Evolutionary conservation across 2,797 vertebrate species (phyloP).

Genomic region (Crocidura indochinensis): DNA sequence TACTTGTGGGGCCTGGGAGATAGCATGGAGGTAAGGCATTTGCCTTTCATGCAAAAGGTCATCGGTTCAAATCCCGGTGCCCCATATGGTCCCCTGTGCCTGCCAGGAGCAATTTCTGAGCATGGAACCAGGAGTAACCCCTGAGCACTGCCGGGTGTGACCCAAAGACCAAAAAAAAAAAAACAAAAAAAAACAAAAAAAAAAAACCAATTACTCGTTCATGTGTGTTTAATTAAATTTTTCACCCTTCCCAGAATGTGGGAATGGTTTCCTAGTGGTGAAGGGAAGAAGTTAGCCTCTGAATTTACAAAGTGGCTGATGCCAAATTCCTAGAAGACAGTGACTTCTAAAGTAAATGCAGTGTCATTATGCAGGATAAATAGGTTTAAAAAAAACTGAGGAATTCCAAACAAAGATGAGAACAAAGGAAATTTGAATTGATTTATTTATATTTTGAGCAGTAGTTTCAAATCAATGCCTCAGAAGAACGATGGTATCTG

Average conservation of each 20-base stretch:
- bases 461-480: constrained; percentile 60
- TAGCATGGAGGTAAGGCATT: too few relatives aligned
- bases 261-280: constrained; percentile 43
- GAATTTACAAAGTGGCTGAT: constrained; percentile 6
- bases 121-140: too few relatives aligned
- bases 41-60: too few relatives aligned
- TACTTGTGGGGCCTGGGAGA: too few relatives aligned
- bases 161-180: too few relatives aligned
- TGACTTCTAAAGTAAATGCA: constrained; percentile 67
- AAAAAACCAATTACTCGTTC: constrained; percentile 51
- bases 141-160: too few relatives aligned
- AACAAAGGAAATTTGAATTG: constrained; percentile 59
- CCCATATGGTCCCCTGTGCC: too few relatives aligned
- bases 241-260: constrained; percentile 54
- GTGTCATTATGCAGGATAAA: constrained; percentile 33
- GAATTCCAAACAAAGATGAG: constrained; percentile 77
- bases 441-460: constrained; percentile 55
- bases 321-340: constrained; percentile 66
- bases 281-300: background rate
- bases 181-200: too few relatives aligned
- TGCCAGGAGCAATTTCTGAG: too few relatives aligned
- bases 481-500: constrained; percentile 39
- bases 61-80: too few relatives aligned
- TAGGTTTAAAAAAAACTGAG: constrained; percentile 63
- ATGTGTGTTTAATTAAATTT: constrained; percentile 44